Conservation (phyloP, 2,797 vertebrate genomes). For the Setipinna tenuifilis region DNA sequence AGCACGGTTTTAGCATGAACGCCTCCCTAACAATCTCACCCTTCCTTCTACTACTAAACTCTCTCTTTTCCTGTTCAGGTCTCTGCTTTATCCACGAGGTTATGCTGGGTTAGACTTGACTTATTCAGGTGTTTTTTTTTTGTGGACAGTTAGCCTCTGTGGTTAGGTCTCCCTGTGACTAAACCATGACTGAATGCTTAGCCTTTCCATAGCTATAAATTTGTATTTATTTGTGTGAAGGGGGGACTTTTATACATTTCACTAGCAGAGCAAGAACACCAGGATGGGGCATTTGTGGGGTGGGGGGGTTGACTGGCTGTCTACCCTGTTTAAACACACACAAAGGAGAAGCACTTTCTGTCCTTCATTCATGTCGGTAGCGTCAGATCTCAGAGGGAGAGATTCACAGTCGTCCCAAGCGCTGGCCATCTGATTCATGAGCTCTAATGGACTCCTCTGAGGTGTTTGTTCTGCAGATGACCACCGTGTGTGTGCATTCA, state of each 20-base stretch:
- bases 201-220: neutral
- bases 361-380: neutral
- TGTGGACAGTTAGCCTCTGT: neutral
- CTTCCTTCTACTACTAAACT: neutral
- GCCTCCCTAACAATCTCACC: neutral
- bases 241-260: neutral
- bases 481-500: neutral
- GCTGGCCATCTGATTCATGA: neutral
- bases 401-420: neutral
- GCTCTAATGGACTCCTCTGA: neutral
- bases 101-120: neutral
- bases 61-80: constrained; percentile 10
- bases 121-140: neutral
- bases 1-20: constrained; percentile 24
- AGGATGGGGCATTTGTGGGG: too few relatives aligned
- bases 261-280: neutral
- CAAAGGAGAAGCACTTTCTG: neutral
- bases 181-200: neutral
- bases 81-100: neutral
- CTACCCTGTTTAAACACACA: neutral
- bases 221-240: neutral
- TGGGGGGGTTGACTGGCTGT: neutral
- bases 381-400: neutral
- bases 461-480: neutral
- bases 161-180: neutral